Evolutionary conservation across 2,113 vertebrate genomes (phyloP).

Genomic region (Corvus moneduloides): DNA sequence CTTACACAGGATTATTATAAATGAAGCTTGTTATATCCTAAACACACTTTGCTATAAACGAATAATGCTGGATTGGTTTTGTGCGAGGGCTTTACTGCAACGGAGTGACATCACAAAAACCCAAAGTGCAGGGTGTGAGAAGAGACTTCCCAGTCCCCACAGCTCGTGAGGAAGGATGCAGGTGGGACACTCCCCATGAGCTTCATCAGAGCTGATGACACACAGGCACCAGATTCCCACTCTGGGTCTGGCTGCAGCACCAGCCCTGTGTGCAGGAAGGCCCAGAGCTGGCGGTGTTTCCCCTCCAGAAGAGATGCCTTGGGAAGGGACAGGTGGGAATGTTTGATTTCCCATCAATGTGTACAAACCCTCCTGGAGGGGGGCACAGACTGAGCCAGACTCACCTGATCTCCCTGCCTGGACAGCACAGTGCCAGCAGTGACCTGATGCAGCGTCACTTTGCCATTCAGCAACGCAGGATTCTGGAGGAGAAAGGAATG

Average conservation of each 20-base stretch:
- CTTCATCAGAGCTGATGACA: not conserved
- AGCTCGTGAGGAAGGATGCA: not conserved
- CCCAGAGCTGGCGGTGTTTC: not conserved
- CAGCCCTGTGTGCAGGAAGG: fast-evolving
- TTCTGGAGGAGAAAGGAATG: conserved; percentile 64
- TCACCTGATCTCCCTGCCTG: conserved; percentile 92
- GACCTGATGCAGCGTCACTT: conserved; percentile 86
- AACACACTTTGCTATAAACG: not conserved
- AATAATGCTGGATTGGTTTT: not conserved
- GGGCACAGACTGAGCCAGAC: not conserved
- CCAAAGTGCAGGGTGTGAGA: not conserved
- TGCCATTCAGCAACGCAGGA: conserved; percentile 81
- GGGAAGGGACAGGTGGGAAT: not conserved
- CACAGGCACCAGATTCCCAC: not conserved
- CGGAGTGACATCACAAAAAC: not conserved
- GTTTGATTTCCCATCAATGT: not conserved
- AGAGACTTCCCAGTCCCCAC: fast-evolving
- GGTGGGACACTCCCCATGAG: not conserved
- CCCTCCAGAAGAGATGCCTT: fast-evolving
- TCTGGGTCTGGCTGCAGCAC: not conserved
- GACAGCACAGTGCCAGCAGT: conserved; percentile 86
- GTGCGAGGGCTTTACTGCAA: not conserved
- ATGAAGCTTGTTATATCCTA: not conserved
- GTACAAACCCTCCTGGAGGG: not conserved
- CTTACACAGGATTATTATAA: not conserved